phyloP scores from a whole-genome alignment of 1,140 invertebrate species.

The Ostrea edulis region DNA sequence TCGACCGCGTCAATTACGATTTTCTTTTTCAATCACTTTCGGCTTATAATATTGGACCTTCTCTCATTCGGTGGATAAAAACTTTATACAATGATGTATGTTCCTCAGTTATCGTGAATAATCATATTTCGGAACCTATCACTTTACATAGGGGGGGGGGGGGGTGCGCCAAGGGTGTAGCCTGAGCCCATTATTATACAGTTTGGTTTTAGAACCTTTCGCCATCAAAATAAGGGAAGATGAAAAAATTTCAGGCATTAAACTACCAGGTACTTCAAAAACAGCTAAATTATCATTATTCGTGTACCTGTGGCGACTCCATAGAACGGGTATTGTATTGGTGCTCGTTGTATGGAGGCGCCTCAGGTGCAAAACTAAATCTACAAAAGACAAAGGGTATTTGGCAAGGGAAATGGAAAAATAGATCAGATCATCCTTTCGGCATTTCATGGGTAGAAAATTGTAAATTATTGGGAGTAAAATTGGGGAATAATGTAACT shows the following conservation, averaged over 20 bases:
- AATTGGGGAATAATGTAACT: constrained; percentile 55
- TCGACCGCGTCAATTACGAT: constrained; percentile 59
- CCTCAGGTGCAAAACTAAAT: constrained; percentile 63
- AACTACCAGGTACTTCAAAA: no score
- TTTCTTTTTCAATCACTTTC: constrained; percentile 59
- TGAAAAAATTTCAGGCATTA: no score
- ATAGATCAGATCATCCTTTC: constrained; percentile 57
- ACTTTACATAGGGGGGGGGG: constrained; percentile 79
- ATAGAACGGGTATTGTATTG: no score
- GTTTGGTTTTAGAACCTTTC: no score
- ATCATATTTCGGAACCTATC: no score
- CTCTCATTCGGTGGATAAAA: constrained; percentile 63
- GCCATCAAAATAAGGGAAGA: constrained; percentile 55
- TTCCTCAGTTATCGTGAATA: no score
- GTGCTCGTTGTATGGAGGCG: no score
- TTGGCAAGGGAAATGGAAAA: constrained; percentile 61
- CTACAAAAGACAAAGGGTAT: no score
- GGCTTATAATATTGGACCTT: constrained; percentile 58
- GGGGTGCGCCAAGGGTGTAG: no score
- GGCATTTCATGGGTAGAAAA: constrained; percentile 61
- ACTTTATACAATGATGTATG: constrained; percentile 62
- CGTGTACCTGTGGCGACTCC: no score
- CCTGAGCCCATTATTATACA: constrained; percentile 78
- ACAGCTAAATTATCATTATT: no score
- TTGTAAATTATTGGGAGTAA: constrained; percentile 57